Conservation (phyloP, 2,797 vertebrate genomes). For the Xenentodon cancila region DNA sequence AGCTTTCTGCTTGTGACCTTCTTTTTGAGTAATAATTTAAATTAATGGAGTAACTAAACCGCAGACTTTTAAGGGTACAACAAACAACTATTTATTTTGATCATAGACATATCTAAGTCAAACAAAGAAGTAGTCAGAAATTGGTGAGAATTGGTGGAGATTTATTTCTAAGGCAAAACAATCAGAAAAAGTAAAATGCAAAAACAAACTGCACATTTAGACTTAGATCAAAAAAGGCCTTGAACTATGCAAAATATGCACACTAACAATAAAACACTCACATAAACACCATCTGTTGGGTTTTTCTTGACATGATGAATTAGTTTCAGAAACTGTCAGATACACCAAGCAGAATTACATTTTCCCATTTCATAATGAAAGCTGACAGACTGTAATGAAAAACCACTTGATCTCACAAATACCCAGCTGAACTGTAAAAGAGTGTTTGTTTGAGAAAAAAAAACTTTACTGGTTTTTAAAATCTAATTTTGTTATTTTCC, state of each 20-base stretch:
- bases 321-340: slow-evolving; percentile 80
- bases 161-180: slow-evolving; percentile 3
- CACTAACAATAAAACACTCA: slow-evolving; percentile 63
- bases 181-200: slow-evolving; percentile 21
- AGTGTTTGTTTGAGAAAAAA: slow-evolving; percentile 20
- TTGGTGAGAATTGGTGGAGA: neutral
- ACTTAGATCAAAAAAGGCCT: slow-evolving; percentile 38
- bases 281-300: slow-evolving; percentile 82
- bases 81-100: slow-evolving; percentile 20
- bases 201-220: too few species aligned
- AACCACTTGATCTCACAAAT: slow-evolving; percentile 69
- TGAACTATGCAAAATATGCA: slow-evolving; percentile 47
- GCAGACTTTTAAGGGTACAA: slow-evolving; percentile 10
- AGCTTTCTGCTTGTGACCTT: slow-evolving; percentile 19
- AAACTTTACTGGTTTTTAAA: slow-evolving; percentile 49
- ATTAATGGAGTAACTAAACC: slow-evolving; percentile 9
- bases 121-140: slow-evolving; percentile 28
- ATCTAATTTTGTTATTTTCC: slow-evolving; percentile 59
- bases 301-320: slow-evolving; percentile 81
- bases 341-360: slow-evolving; percentile 77
- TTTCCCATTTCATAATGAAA: slow-evolving; percentile 78
- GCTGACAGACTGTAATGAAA: slow-evolving; percentile 80
- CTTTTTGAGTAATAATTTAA: slow-evolving; percentile 8
- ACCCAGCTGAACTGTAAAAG: slow-evolving; percentile 66
- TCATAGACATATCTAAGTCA: slow-evolving; percentile 24